Evolutionary conservation across 2,113 vertebrate species (phyloP).

Genomic region (Chamaea fasciata): DNA sequence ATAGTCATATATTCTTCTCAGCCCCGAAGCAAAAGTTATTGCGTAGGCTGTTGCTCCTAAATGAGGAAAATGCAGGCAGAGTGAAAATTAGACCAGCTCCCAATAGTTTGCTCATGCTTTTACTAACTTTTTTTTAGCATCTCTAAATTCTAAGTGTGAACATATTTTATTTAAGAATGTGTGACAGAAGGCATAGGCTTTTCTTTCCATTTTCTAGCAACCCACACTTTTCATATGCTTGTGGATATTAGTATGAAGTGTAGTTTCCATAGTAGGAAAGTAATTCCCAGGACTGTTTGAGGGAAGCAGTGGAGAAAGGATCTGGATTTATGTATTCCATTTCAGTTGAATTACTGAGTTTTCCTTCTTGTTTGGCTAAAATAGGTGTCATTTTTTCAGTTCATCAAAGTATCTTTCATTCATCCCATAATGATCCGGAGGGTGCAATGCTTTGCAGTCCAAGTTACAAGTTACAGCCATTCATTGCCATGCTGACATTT

Average conservation of each 20-base stretch:
- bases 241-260: neutral
- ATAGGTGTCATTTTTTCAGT: neutral
- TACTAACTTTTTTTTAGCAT: neutral
- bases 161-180: constrained; percentile 29
- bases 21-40: neutral
- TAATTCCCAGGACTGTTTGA: neutral
- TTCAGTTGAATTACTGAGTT: neutral
- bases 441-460: accelerated
- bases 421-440: neutral
- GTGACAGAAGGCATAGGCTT: constrained; percentile 50
- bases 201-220: neutral
- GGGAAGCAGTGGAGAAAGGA: neutral
- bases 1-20: neutral
- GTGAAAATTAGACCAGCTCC: constrained; percentile 31
- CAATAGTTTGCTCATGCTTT: constrained; percentile 28
- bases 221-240: neutral
- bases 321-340: neutral
- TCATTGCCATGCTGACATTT: neutral
- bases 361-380: neutral
- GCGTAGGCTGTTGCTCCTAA: neutral
- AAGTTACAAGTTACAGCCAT: neutral
- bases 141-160: constrained; percentile 19
- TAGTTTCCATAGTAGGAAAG: neutral
- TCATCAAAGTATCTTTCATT: neutral
- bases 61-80: neutral